Base-by-base conservation (phyloP, 2,797 vertebrate genomes). In the Dendrocincla tyrannina region DNA sequence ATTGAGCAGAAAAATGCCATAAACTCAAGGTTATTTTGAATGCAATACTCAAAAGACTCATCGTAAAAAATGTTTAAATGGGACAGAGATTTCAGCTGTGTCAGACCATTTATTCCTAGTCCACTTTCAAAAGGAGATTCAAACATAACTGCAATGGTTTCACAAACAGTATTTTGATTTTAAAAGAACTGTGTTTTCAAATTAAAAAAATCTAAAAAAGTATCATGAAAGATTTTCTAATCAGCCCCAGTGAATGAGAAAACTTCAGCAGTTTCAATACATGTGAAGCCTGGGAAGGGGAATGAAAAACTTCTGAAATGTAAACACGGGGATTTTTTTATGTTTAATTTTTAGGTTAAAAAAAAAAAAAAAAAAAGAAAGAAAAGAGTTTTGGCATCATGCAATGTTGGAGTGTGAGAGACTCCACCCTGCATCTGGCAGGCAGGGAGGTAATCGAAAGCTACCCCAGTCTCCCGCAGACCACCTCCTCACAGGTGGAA, bases 361-460 rank as follows among this genome's bases (percentile, higher is more conserved):
- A 47, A 55, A n/a, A 50, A 35, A n/a, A 7, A 39, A 42, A 59
- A 44, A 52, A n/a, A 50, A 33, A 25, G 7, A 23, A 18, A 32
- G 17, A 28, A 62, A 37, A 39, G 9, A 11, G 5, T 12, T 88
- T 72, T 91, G 67, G 56, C 74, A 68, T 91, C 58, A 78, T 59
- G 25, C 0, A 5, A 15, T 74, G 23, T 19, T 75, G 42, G 30
- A 92, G 49, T 42, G 30, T 22, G 27, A 91, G 75, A 85, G 72
- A 59, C 82, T 60, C 79, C 96, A 93, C 96, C 96, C 96, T 95
- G 52, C 96, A 96, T 82, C 94, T 97, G 96, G 89, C 85, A 88
- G 70, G 60, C 32, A 0, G 74, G 83, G 94, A 95, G 74, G 89
- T 84, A 72, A 79, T 70, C 2, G 0, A 93, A 81, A 60, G 35